Conservation (phyloP, 2,113 vertebrate species). For the Phyllopteryx taeniolatus region DNA sequence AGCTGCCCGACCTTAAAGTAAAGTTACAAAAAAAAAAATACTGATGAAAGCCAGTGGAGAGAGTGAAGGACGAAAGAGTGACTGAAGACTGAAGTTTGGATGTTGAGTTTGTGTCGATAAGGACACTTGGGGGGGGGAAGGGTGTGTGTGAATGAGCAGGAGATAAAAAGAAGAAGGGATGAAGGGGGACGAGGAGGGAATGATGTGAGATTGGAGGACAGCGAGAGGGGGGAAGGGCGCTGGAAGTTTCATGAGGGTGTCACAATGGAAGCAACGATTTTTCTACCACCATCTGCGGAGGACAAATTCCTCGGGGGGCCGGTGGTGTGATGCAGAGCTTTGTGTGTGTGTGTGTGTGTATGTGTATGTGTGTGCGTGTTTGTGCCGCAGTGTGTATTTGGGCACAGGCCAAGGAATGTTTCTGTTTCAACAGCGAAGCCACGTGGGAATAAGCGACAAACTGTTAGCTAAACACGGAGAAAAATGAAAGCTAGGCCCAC, state of each 20-base stretch:
- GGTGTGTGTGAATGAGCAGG: conserved; percentile 6
- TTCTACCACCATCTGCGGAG: conserved; percentile 55
- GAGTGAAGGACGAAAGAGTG: conserved; percentile 20
- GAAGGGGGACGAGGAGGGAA: neutral
- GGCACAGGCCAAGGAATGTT: conserved; percentile 29
- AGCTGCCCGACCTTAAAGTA: conserved; percentile 45
- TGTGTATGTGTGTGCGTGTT: conserved; percentile 19
- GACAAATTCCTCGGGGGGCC: conserved; percentile 44
- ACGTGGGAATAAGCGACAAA: conserved; percentile 17
- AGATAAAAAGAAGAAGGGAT: conserved; percentile 1
- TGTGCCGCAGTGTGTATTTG: conserved; percentile 22
- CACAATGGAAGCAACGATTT: conserved; percentile 48
- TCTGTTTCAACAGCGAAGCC: conserved; percentile 41
- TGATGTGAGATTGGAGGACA: neutral
- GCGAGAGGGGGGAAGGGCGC: neutral
- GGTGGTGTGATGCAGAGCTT: conserved; percentile 34
- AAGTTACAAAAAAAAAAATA: conserved; percentile 9
- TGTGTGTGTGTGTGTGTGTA: neutral
- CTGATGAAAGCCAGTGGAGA: conserved; percentile 10
- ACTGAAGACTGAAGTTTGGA: conserved; percentile 27
- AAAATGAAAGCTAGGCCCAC: conserved; percentile 20
- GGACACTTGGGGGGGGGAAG: conserved; percentile 8
- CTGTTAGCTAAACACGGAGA: conserved; percentile 24
- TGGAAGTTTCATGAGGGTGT: conserved; percentile 62
- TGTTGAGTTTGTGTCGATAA: conserved; percentile 5